Conservation (phyloP, 2,797 vertebrate genomes). For the Manis crassicaudata region DNA sequence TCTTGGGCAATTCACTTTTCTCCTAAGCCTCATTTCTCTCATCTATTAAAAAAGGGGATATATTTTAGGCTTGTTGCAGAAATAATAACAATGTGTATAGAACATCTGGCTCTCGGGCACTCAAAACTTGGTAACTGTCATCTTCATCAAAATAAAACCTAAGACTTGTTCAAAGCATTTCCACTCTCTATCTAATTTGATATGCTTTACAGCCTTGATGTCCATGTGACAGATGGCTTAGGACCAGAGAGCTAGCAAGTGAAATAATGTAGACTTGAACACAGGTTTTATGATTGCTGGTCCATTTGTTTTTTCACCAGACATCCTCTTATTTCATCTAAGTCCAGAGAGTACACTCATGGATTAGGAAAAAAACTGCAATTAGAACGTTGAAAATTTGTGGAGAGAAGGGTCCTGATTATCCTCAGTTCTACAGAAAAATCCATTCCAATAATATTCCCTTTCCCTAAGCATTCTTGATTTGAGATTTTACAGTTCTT, state of each 20-base stretch:
- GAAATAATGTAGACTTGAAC: neutral
- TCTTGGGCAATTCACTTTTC: neutral
- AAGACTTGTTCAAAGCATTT: neutral
- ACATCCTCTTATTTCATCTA: neutral
- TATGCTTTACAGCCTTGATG: neutral
- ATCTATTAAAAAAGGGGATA: neutral
- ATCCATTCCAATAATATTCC: neutral
- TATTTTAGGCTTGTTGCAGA: neutral
- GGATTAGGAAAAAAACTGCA: neutral
- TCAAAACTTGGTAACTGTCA: neutral
- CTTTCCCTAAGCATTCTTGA: neutral
- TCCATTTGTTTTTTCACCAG: constrained; percentile 1
- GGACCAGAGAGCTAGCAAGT: neutral
- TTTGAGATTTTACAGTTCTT: constrained; percentile 41
- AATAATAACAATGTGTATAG: neutral
- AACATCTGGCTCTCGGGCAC: neutral
- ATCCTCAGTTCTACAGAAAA: constrained; percentile 40
- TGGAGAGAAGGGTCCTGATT: neutral
- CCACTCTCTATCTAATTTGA: neutral
- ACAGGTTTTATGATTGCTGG: neutral
- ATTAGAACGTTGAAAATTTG: neutral
- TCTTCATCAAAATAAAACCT: constrained; percentile 34
- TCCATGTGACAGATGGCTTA: neutral
- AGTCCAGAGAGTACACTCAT: neutral
- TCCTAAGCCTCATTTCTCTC: neutral